Evolutionary conservation across 2,888 invertebrate genomes (phyloP).

Genomic region (Drosophila rubida): DNA sequence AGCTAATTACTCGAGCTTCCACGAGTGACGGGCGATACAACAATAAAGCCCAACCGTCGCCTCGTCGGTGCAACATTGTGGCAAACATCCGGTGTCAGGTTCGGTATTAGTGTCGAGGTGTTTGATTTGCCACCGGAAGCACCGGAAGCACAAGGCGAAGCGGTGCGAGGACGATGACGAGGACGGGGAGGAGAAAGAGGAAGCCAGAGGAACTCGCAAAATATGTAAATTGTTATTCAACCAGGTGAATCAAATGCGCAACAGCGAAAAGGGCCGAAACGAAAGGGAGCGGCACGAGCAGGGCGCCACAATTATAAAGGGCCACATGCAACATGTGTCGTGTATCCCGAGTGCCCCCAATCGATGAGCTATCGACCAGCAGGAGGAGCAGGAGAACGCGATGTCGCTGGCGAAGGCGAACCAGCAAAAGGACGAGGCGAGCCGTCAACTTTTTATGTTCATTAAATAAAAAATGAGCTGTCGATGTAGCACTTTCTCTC

Average conservation of each 20-base stretch:
- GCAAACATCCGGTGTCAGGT: slow-evolving; percentile 9
- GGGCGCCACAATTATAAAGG: neutral
- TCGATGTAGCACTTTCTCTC: neutral
- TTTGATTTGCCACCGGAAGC: slow-evolving; percentile 7
- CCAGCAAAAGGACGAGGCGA: neutral
- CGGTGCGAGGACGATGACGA: too few species aligned
- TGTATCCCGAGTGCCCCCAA: slow-evolving; percentile 12
- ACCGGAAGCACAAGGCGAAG: neutral
- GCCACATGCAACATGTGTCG: slow-evolving; percentile 55
- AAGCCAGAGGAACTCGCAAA: slow-evolving; percentile 16
- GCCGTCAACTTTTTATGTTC: slow-evolving; percentile 3
- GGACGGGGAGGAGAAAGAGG: too few species aligned
- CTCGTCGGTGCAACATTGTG: slow-evolving; percentile 8
- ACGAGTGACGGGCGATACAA: neutral
- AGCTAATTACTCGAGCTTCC: slow-evolving; percentile 13
- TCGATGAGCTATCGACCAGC: slow-evolving; percentile 52
- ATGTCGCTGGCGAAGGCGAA: neutral
- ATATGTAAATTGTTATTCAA: slow-evolving; percentile 14
- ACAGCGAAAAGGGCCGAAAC: neutral
- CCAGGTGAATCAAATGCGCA: neutral
- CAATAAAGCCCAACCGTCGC: neutral
- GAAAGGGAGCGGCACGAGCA: neutral
- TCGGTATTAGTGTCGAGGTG: neutral
- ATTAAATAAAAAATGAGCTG: slow-evolving; percentile 6
- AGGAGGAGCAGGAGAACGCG: neutral